Percentiles rank a stretch among this genome's conserved stretches.
These are phyloP conservation scores for Laodelphax striatellus DNA, from an alignment of 1,140 invertebrate genomes.

Conservation along the genomic window DNA sequence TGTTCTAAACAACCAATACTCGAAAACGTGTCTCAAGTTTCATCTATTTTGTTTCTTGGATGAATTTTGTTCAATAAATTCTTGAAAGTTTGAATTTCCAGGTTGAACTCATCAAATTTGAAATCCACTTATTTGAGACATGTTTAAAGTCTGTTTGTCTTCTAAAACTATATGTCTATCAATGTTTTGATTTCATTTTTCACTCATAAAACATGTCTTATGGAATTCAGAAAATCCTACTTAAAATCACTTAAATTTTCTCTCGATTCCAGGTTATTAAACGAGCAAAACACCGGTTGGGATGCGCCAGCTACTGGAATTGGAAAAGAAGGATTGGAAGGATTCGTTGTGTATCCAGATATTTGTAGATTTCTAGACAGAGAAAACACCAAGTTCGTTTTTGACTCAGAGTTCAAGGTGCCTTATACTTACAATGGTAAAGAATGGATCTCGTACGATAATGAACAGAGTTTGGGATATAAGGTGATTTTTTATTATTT, in stretches of 20 bases:
- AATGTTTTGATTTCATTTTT: neutral
- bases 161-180: too few relatives aligned
- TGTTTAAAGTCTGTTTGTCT: too few relatives aligned
- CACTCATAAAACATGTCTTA: too few relatives aligned
- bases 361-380: slow-evolving; percentile 52
- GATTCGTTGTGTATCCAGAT: slow-evolving; percentile 56
- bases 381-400: slow-evolving; percentile 36
- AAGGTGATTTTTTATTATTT: slow-evolving; percentile 41
- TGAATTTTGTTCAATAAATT: too few relatives aligned
- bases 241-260: neutral
- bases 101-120: too few relatives aligned
- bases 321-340: slow-evolving; percentile 49
- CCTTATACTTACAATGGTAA: slow-evolving; percentile 61
- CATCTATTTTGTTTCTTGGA: too few relatives aligned
- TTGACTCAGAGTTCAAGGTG: slow-evolving; percentile 55
- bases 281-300: slow-evolving; percentile 48
- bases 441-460: slow-evolving; percentile 87
- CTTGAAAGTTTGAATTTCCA: too few relatives aligned
- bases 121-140: too few relatives aligned
- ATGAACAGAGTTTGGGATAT: slow-evolving; percentile 53
- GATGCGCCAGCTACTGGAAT: slow-evolving; percentile 56
- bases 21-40: too few relatives aligned
- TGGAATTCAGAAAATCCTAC: too few relatives aligned
- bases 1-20: too few relatives aligned
- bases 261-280: slow-evolving; percentile 42